Evolutionary conservation across 1,140 invertebrate species (phyloP).

Genomic region (Chelonus insularis): DNA sequence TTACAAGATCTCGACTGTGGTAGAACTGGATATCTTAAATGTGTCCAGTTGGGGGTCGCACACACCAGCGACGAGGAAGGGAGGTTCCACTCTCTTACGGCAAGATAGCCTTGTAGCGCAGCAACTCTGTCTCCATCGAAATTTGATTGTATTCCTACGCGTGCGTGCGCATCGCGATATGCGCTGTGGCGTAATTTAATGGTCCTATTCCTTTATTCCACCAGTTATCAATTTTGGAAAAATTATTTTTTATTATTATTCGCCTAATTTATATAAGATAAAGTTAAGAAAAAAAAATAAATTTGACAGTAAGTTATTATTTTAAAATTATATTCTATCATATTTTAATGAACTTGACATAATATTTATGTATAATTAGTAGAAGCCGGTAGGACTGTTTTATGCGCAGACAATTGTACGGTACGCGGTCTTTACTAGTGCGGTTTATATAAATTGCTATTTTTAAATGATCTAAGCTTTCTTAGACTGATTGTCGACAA

Average conservation of each 20-base stretch:
- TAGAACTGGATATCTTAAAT: conserved; percentile 40
- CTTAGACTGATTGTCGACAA: conserved; percentile 7
- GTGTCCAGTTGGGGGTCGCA: conserved; percentile 42
- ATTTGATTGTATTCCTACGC: conserved; percentile 43
- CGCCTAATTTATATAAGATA: too few species aligned
- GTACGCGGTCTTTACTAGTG: conserved; percentile 14
- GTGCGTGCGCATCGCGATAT: conserved; percentile 40
- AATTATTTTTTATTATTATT: too few species aligned
- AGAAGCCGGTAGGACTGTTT: conserved; percentile 21
- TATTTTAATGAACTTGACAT: neutral
- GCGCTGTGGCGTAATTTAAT: neutral
- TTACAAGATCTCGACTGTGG: conserved; percentile 41
- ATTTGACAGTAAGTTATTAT: too few species aligned
- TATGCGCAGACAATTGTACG: neutral
- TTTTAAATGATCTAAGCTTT: conserved; percentile 25
- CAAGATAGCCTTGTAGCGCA: conserved; percentile 22
- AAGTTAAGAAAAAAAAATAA: too few species aligned
- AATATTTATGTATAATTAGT: neutral
- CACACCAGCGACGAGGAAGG: conserved; percentile 46
- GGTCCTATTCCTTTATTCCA: conserved; percentile 10
- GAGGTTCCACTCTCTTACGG: conserved; percentile 43
- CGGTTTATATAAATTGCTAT: conserved; percentile 31
- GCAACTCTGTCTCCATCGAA: conserved; percentile 20
- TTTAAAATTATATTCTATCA: too few species aligned
- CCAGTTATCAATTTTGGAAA: too few species aligned